Conservation (phyloP, 2,113 vertebrate species). For the Chionomys nivalis region DNA sequence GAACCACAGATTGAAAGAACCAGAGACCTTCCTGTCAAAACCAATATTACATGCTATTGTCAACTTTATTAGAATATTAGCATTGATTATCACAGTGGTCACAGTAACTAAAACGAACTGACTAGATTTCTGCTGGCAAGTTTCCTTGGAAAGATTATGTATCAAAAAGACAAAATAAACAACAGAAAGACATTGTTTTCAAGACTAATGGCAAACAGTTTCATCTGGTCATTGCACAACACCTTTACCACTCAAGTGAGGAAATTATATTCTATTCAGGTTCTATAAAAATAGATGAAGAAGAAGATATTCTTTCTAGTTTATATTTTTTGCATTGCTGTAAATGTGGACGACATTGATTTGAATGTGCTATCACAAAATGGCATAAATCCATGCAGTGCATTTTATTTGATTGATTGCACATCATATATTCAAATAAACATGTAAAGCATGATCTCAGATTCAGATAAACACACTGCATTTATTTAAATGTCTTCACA, state of each 20-base stretch:
- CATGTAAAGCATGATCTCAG: slow-evolving; percentile 56
- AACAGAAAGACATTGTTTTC: not conserved
- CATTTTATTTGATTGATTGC: slow-evolving; percentile 75
- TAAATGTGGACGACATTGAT: slow-evolving; percentile 60
- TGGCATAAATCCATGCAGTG: slow-evolving; percentile 54
- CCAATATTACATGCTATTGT: not conserved
- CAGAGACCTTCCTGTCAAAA: not conserved
- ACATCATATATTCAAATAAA: slow-evolving; percentile 69
- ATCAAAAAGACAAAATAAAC: not conserved
- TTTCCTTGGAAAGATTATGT: not conserved
- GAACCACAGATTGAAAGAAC: not conserved
- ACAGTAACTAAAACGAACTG: not conserved
- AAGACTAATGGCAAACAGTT: not conserved
- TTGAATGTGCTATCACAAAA: slow-evolving; percentile 62
- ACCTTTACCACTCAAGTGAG: not conserved
- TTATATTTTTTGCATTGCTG: slow-evolving; percentile 31
- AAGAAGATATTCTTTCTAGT: slow-evolving; percentile 6
- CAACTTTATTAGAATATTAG: not conserved
- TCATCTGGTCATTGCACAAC: not conserved
- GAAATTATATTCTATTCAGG: slow-evolving; percentile 35
- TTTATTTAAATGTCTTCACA: slow-evolving; percentile 74
- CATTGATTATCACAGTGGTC: not conserved
- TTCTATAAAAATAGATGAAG: not conserved
- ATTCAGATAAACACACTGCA: slow-evolving; percentile 70
- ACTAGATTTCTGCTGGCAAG: not conserved